Evolutionary conservation across 2,797 vertebrate species (phyloP).

Genomic region (Petrocephalus sullivani): DNA sequence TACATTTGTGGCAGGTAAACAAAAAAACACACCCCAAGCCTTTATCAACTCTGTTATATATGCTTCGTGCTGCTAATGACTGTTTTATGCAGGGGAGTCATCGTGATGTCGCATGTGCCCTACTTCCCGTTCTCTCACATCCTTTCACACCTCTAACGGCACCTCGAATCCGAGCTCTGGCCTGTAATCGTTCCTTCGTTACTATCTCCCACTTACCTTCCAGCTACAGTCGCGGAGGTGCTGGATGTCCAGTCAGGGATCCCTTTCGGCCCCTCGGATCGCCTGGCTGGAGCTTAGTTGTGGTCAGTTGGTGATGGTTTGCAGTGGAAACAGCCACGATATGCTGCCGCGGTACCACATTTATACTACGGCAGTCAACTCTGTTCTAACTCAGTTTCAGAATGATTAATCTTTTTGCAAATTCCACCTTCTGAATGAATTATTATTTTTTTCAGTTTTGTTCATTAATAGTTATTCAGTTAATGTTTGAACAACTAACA

Average conservation of each 20-base stretch:
- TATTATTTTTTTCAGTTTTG: background rate
- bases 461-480: background rate
- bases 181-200: background rate
- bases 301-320: background rate
- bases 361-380: background rate
- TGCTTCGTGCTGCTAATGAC: background rate
- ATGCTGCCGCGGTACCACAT: background rate
- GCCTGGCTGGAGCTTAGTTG: background rate
- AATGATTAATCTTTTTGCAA: background rate
- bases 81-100: background rate
- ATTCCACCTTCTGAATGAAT: background rate
- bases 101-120: background rate
- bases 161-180: background rate
- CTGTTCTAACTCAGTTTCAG: background rate
- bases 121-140: slow-evolving; percentile 5
- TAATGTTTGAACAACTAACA: background rate
- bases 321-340: background rate
- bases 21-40: background rate
- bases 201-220: background rate
- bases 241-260: background rate
- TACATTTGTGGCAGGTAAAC: background rate
- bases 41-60: background rate
- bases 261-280: background rate
- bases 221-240: background rate
- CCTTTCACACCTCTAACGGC: slow-evolving; percentile 2